Evolutionary conservation across 2,113 vertebrate genomes (phyloP).

Genomic region (Daphoenositta chrysoptera): DNA sequence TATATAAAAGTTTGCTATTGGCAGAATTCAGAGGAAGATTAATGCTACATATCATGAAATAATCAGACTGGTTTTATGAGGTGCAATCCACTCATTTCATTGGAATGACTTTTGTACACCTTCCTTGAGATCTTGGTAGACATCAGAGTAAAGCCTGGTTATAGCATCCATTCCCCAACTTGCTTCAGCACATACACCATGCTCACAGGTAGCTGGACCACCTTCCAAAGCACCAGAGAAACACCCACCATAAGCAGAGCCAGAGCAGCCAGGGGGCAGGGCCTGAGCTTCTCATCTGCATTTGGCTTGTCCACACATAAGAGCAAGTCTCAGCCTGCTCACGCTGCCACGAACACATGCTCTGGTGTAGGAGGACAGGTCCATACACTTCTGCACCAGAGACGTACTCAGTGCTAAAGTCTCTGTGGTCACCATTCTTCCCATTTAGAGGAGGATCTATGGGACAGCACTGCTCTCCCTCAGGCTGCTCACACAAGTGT

Average conservation of each 20-base stretch:
- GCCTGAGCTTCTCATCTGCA: background rate
- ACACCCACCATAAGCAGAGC: background rate
- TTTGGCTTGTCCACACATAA: accelerated
- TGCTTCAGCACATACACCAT: background rate
- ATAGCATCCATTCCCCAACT: background rate
- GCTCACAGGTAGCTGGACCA: background rate
- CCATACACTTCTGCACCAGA: background rate
- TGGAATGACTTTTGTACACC: background rate
- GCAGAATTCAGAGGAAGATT: background rate
- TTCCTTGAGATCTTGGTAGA: background rate
- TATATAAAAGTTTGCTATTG: background rate
- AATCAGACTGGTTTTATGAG: background rate
- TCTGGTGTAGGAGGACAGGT: background rate
- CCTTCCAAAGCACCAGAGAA: background rate
- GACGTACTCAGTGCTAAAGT: background rate
- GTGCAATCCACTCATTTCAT: background rate
- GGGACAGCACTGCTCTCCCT: background rate
- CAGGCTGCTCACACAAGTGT: background rate
- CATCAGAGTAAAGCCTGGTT: background rate
- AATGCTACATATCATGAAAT: background rate
- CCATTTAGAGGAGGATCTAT: background rate
- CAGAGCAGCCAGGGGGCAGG: background rate
- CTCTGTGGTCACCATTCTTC: background rate
- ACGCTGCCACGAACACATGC: background rate
- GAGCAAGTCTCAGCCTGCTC: background rate